Evolutionary conservation across 2,888 invertebrate genomes (phyloP), one percentile per base, ranked within the genome.

Genomic region (Archips crataeganus): DNA sequence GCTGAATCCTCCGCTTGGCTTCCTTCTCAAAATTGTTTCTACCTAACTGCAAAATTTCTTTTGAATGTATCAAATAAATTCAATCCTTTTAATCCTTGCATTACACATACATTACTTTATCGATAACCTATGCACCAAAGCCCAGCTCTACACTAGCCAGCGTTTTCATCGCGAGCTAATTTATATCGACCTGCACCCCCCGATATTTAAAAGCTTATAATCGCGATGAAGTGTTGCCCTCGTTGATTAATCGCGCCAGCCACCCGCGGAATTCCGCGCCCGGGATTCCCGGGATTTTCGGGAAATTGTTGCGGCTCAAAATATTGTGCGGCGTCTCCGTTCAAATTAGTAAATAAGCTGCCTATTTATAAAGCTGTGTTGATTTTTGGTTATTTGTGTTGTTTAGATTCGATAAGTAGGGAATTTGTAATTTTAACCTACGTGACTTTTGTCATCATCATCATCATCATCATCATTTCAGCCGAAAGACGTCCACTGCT

Each of bases 141-240:
- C 75, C 51, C 88, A 83, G 78, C 86, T 78, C 90, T 84, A 82
- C 34, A 57, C 75, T 75, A 79, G 77, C 69, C 76, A 77, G 77
- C 81, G 82, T 89, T 92, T 90, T 91, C 93, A 92, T 90, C 91
- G 86, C 89, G 74, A 87, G 89, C 91, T 92, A 93, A 93, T 93
- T 93, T 93, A 93, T 92, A 91, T 91, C 83, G 91, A 87, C 84
- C 87, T 83, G 82, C 81, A 80, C 91, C 90, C 90, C 86, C 83
- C 86, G 85, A 88, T 89, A 88, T 89, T 90, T 92, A 92, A 93
- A 91, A 90, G 92, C 94, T 93, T 94, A 93, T 93, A 93, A 93
- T 93, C 92, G 92, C 91, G 89, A 92, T 90, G 92, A 92, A 93
- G 91, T 90, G 90, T 89, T 88, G 88, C 89, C 85, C 82, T 83